phyloP scores from a whole-genome alignment of 1,140 invertebrate species.

The Drosophila ironensis region DNA sequence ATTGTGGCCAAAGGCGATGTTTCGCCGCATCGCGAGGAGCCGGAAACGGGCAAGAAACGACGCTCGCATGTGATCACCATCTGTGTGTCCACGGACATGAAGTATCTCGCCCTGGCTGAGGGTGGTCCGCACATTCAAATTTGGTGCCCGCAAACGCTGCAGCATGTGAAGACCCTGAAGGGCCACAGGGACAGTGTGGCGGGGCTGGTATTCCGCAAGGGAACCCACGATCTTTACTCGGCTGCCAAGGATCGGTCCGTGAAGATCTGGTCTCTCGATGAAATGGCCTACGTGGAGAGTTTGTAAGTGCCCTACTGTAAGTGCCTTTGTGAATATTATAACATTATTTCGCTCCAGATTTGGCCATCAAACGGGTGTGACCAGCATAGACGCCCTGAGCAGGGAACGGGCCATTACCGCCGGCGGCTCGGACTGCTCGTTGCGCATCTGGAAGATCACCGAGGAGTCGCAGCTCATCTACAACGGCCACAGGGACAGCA shows the following conservation, averaged over 20 bases:
- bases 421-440: constrained; percentile 92
- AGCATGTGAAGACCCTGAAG: constrained; percentile 90
- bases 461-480: constrained; percentile 98
- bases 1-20: constrained; percentile 65
- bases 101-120: constrained; percentile 93
- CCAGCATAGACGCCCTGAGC: constrained; percentile 92
- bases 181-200: constrained; percentile 90
- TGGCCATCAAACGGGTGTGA: constrained; percentile 95
- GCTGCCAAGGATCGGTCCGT: constrained; percentile 92
- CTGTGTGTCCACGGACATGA: constrained; percentile 91
- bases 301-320: constrained; percentile 84
- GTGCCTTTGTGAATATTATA: neutral
- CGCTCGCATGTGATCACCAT: constrained; percentile 86
- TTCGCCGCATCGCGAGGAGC: constrained; percentile 83
- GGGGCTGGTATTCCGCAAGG: constrained; percentile 92
- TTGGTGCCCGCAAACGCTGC: constrained; percentile 90
- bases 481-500: constrained; percentile 90
- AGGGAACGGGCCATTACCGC: constrained; percentile 93
- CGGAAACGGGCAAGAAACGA: constrained; percentile 82
- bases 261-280: constrained; percentile 96
- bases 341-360: constrained; percentile 84
- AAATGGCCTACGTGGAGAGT: constrained; percentile 97
- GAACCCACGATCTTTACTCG: constrained; percentile 95
- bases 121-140: constrained; percentile 90
- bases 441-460: constrained; percentile 97